Evolutionary conservation across 2,113 vertebrate species (phyloP).

Genomic region (Gymnogyps californianus): DNA sequence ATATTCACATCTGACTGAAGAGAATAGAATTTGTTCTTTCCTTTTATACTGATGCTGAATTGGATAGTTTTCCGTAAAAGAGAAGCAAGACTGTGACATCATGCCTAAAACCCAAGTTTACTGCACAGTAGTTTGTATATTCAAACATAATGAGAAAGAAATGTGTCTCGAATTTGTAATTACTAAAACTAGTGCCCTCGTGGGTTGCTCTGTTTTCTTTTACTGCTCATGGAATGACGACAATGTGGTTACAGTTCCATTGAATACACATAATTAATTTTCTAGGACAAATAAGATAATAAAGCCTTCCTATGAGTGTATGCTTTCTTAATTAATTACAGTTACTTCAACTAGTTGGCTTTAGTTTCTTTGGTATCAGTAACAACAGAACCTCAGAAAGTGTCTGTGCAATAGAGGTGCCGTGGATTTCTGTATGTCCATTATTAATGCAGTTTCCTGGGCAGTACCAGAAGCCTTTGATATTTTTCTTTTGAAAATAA

Average conservation of each 20-base stretch:
- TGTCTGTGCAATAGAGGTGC: neutral
- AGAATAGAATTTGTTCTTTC: neutral
- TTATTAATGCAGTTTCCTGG: neutral
- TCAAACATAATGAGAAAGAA: neutral
- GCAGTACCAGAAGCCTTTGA: neutral
- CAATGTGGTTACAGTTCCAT: neutral
- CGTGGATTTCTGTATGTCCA: neutral
- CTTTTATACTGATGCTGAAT: neutral
- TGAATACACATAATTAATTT: slow-evolving; percentile 9
- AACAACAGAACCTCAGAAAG: neutral
- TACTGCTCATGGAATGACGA: neutral
- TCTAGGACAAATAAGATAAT: neutral
- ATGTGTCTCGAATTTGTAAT: neutral
- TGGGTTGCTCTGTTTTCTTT: neutral
- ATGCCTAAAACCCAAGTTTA: neutral
- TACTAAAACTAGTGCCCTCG: neutral
- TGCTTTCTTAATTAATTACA: slow-evolving; percentile 3
- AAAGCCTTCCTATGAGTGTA: neutral
- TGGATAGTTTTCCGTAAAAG: neutral
- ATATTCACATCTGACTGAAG: neutral
- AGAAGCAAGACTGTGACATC: neutral
- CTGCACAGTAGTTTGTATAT: neutral
- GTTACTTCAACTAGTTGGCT: neutral
- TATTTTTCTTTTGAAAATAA: neutral
- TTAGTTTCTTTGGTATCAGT: neutral